These are phyloP conservation scores for Saguinus imperator DNA, from an alignment of 2,113 vertebrate species.

Conservation along the genomic window DNA sequence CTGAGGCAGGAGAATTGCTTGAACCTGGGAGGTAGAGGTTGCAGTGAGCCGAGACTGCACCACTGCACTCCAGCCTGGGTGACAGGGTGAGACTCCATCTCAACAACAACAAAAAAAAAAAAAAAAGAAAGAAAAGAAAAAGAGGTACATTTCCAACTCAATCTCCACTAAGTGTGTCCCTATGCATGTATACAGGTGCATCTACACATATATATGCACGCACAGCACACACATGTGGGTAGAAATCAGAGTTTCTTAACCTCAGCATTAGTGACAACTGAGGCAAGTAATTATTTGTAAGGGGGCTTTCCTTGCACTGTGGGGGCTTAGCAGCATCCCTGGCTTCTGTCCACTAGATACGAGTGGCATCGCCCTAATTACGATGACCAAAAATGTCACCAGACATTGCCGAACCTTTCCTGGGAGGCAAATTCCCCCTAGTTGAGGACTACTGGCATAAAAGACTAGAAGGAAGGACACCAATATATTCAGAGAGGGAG, in stretches of 20 bases:
- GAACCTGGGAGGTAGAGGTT: no score
- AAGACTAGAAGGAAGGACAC: not conserved
- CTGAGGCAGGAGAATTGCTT: no score
- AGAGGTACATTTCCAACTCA: rapidly evolving
- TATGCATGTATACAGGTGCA: not conserved
- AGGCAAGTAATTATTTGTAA: not conserved
- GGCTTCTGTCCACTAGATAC: not conserved
- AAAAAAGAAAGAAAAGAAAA: no score
- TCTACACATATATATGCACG: no score
- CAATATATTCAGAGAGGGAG: not conserved
- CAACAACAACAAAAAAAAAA: no score
- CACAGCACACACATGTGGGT: rapidly evolving
- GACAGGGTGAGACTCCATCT: no score
- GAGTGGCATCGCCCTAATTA: rapidly evolving
- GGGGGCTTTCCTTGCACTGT: not conserved
- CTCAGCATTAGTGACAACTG: not conserved
- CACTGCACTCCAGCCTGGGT: no score
- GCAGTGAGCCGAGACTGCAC: no score
- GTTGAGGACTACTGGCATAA: not conserved
- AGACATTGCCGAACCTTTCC: not conserved
- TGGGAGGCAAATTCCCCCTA: not conserved
- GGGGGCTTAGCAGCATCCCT: not conserved
- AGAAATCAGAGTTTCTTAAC: not conserved
- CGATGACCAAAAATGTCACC: not conserved
- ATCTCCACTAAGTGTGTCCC: not conserved